Conservation (phyloP, 1,140 invertebrate species). For the Achatina immaculata region DNA sequence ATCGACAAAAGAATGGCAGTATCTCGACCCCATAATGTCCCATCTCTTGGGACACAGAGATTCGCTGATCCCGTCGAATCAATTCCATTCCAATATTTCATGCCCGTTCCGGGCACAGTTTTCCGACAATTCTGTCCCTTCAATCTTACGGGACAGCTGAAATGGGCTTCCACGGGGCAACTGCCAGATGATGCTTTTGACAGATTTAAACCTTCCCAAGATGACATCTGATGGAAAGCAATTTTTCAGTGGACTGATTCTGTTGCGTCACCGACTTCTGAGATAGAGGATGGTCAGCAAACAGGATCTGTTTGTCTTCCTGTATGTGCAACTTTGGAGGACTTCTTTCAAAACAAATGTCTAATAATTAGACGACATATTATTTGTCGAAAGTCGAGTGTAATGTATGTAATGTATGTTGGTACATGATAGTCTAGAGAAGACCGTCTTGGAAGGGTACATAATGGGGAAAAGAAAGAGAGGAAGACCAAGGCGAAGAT, state of each 20-base stretch:
- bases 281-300: not conserved
- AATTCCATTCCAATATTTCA: conserved; percentile 31
- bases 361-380: too few relatives aligned
- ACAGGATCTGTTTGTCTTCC: too few relatives aligned
- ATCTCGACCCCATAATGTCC: not conserved
- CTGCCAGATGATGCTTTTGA: conserved; percentile 17
- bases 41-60: not conserved
- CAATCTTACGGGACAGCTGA: not conserved
- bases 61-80: not conserved
- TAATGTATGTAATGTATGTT: too few relatives aligned
- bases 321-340: too few relatives aligned
- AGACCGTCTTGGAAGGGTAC: too few relatives aligned
- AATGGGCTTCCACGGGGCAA: not conserved
- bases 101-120: not conserved
- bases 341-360: too few relatives aligned
- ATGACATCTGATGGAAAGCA: conserved; percentile 16
- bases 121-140: not conserved
- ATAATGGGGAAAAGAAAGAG: too few relatives aligned
- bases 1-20: conserved; percentile 17
- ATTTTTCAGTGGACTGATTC: not conserved
- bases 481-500: too few relatives aligned
- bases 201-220: conserved; percentile 11
- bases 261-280: conserved; percentile 15
- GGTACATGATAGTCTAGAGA: too few relatives aligned
- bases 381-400: too few relatives aligned